Percentiles rank a stretch among this genome's conserved stretches.
phyloP scores from a whole-genome alignment of 2,797 vertebrate species.

The Rhyacichthys aspro region DNA sequence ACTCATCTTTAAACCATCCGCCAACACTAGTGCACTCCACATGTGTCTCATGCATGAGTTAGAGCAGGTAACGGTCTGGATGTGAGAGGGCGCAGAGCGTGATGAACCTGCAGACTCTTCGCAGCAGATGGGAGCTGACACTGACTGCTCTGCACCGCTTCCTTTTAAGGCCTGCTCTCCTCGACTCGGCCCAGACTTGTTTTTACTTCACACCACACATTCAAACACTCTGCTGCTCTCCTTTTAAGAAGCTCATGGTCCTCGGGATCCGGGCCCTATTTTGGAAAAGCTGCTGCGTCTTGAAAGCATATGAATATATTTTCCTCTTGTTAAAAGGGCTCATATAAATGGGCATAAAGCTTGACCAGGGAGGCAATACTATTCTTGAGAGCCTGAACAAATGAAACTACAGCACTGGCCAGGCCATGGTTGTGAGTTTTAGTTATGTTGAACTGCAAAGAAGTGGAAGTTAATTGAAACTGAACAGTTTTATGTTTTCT shows the following conservation, averaged over 20 bases:
- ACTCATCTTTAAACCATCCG: too few species aligned
- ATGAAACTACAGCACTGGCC: not conserved
- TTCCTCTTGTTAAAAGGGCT: conserved; percentile 8
- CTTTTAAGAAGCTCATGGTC: conserved; percentile 38
- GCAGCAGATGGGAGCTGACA: conserved; percentile 31
- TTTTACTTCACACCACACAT: conserved; percentile 36
- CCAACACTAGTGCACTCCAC: not conserved
- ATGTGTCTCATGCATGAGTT: not conserved
- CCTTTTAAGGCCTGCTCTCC: conserved; percentile 61
- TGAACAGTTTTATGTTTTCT: too few species aligned
- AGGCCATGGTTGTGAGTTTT: not conserved
- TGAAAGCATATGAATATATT: not conserved
- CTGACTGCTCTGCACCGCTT: conserved; percentile 30
- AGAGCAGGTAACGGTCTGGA: not conserved
- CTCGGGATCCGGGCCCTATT: not conserved
- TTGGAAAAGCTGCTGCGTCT: not conserved
- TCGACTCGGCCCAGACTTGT: conserved; percentile 28
- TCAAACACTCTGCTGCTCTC: conserved; percentile 25
- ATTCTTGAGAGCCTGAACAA: conserved; percentile 1
- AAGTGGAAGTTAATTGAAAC: not conserved
- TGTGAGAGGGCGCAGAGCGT: not conserved
- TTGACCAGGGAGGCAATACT: too few species aligned
- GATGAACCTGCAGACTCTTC: not conserved
- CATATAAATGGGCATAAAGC: conserved; percentile 2
- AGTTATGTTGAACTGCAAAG: too few species aligned